Conservation (phyloP, 1,140 invertebrate species). For the Pristionchus pacificus region DNA sequence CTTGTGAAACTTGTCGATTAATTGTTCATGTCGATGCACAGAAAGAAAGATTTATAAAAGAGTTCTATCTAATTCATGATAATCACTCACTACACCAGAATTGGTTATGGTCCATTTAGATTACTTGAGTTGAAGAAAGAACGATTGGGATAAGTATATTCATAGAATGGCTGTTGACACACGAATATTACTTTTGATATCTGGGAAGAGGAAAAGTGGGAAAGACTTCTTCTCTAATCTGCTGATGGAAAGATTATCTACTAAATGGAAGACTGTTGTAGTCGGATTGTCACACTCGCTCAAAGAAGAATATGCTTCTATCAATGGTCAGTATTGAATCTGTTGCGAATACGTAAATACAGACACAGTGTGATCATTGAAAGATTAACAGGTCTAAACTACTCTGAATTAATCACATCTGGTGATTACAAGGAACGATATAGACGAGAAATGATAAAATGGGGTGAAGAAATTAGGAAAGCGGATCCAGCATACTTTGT, state of each 20-base stretch:
- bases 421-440: not conserved
- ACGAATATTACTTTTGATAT: not conserved
- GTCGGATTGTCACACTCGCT: not conserved
- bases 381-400: not conserved
- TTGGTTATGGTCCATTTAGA: not conserved
- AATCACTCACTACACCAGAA: slow-evolving; percentile 27
- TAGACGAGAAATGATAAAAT: not conserved
- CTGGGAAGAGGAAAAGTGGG: no score
- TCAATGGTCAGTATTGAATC: not conserved
- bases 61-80: no score
- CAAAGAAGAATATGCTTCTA: not conserved
- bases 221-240: no score
- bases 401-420: not conserved
- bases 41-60: no score
- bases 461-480: not conserved
- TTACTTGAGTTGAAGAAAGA: not conserved
- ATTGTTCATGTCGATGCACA: no score
- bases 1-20: no score
- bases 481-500: not conserved
- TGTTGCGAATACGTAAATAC: not conserved
- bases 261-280: not conserved
- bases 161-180: not conserved
- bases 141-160: not conserved
- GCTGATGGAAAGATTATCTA: not conserved
- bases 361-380: not conserved